Evolutionary conservation across 2,888 invertebrate genomes (phyloP).

Genomic region (Drosophila nr. perissopoda): DNA sequence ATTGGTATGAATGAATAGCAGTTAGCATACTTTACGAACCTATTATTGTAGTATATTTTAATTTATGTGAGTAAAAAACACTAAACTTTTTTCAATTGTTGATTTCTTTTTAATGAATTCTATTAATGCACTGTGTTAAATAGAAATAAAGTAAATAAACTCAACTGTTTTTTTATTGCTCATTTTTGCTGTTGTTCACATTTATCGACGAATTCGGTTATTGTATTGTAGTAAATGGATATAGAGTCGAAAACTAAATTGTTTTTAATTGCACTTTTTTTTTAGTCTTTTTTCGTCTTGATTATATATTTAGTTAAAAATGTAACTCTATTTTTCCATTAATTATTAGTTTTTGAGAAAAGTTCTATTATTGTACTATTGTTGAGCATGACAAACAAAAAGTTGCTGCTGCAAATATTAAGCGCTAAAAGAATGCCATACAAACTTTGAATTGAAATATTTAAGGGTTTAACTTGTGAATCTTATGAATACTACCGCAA

Average conservation of each 20-base stretch:
- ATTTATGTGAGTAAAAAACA: background rate
- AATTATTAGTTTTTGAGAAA: background rate
- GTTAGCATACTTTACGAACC: constrained; percentile 14
- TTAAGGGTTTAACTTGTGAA: background rate
- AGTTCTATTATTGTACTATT: background rate
- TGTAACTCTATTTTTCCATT: background rate
- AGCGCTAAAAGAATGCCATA: background rate
- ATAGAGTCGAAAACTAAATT: too few species aligned
- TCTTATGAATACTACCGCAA: background rate
- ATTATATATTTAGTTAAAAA: background rate
- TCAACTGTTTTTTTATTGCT: background rate
- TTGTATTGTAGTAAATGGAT: background rate
- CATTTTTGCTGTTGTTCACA: background rate
- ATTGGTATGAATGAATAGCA: constrained; percentile 10
- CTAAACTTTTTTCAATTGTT: background rate
- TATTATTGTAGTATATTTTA: background rate
- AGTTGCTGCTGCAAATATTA: background rate
- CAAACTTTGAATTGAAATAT: background rate
- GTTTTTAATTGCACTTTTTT: too few species aligned
- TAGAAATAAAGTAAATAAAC: background rate
- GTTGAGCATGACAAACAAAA: background rate
- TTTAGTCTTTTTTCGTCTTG: background rate
- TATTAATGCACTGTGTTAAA: too few species aligned
- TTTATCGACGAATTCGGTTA: background rate
- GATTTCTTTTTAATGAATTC: background rate